Evolutionary conservation across 2,888 invertebrate species (phyloP).

Genomic region (Ischnura elegans): DNA sequence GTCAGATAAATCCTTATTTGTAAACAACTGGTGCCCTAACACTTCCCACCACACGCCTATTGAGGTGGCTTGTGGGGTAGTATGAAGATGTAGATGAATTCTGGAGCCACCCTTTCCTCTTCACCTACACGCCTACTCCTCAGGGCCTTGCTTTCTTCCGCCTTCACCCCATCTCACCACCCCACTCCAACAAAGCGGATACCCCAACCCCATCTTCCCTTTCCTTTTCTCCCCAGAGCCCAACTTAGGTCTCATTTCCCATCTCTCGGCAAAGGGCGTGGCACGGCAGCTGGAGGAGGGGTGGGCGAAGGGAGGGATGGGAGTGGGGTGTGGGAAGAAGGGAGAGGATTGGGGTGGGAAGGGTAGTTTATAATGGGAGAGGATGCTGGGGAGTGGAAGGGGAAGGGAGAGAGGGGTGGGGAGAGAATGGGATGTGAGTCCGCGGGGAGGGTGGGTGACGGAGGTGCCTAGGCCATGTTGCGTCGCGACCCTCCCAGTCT

Average conservation of each 20-base stretch:
- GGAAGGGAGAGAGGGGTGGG: background rate
- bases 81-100: too few species aligned
- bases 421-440: too few species aligned
- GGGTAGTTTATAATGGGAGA: background rate
- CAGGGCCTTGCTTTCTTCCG: background rate
- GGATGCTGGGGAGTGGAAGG: background rate
- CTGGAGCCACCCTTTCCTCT: background rate
- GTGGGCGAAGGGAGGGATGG: background rate
- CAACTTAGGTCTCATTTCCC: background rate
- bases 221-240: background rate
- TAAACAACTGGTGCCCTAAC: too few species aligned
- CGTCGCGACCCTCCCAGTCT: too few species aligned
- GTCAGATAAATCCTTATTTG: too few species aligned
- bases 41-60: too few species aligned
- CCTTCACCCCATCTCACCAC: background rate
- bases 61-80: too few species aligned
- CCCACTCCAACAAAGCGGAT: too few species aligned
- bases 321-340: background rate
- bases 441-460: background rate
- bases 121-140: background rate
- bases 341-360: background rate
- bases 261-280: too few species aligned
- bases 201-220: background rate
- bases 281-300: too few species aligned
- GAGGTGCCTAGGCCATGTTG: background rate